Base-by-base conservation (phyloP, 1,140 invertebrate genomes). In the Lepidurus packardi region DNA sequence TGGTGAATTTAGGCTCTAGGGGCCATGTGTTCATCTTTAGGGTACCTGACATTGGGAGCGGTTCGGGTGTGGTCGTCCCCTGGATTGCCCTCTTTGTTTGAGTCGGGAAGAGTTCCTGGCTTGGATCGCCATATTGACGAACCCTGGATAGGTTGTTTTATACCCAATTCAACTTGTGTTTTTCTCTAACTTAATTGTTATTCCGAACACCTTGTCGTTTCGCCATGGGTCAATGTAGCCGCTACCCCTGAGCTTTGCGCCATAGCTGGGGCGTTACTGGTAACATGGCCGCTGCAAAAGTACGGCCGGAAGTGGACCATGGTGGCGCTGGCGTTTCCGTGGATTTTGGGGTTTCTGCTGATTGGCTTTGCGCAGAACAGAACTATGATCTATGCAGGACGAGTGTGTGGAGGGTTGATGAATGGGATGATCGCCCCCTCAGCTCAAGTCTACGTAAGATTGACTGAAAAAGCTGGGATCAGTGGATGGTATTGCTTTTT, bases 341-440 rank as follows among this genome's bases (percentile, higher is more conserved):
- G 84, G 77, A 45, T 85, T 11, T 34, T 82, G 47, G 86, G 86
- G 25, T 87, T 84, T 82, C 13, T 84, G 8, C 53, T 81, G 8
- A 84, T 86, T 53, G 82, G 81, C 34, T 47, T 47, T 16, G 25
- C 78, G 41, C n/a, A 78, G 11, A 65, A 65, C 74, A 43, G 79
- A 41, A 5, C 73, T 0, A 74, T 80, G 7, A 77, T 91, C 0
- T 90, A 90, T 81, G 81, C 89, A 3, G 91, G 90, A 0, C 86
- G 91, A 65, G 87, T 92, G 73, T 83, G 92, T 0, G 88, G 88
- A 43, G 92, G 92, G 2, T 81, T 91, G 73, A 88, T 88, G 53
- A 87, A 88, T 47, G 91, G 90, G 6, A 85, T 91, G 47, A 85
- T 87, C 0, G 85, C 88, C 9, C 89, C 90, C 6, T 86, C 87